Evolutionary conservation across 2,888 invertebrate species (phyloP), one percentile per base, ranked within the genome.

Genomic region (Eustalomyia histrio): DNA sequence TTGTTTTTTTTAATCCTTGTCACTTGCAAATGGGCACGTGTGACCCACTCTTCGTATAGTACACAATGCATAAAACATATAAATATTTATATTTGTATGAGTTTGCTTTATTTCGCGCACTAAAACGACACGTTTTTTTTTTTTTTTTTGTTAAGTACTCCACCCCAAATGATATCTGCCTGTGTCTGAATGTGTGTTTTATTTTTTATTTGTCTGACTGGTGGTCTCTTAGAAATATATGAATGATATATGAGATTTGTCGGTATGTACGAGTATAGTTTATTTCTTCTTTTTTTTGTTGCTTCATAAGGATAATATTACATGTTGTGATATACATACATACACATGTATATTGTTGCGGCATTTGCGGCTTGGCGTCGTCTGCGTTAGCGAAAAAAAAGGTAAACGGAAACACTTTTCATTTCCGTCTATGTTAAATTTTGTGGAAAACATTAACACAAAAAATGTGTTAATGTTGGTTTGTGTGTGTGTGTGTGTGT

Each of bases 21-120:
- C 58, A 76, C 58, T 58, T 72, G 72, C 80, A 76, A 64, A 65
- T 53, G 72, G 69, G 58, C 80, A 80, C 80, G 80, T 80, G 76
- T 80, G 76, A 80, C 80, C 80, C 80, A 80, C 76, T 80, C 76
- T 14, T 12, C 73, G 58, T 35, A 18, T 24, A 55, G 35, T 50
- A 72, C n/a, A 72, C n/a, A 68, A 73, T 57, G 60, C 39, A 10
- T 55, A 17, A 17, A 69, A 69, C 71, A 65, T 6, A 16, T 53
- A 33, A 58, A n/a, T 63, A 53, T 39, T 64, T 55, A 16, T 53
- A 18, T 43, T 21, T 65, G 29, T 55, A 57, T 58, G 52, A 18
- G 64, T 74, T 24, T 60, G 39, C 16, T 50, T 64, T 35, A 33
- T 57, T 63, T 55, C 61, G 35, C 47, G 43, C n/a, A 33, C 10